These are phyloP conservation scores for Allacma fusca DNA, from an alignment of 2,888 invertebrate species.

Conservation along the genomic window DNA sequence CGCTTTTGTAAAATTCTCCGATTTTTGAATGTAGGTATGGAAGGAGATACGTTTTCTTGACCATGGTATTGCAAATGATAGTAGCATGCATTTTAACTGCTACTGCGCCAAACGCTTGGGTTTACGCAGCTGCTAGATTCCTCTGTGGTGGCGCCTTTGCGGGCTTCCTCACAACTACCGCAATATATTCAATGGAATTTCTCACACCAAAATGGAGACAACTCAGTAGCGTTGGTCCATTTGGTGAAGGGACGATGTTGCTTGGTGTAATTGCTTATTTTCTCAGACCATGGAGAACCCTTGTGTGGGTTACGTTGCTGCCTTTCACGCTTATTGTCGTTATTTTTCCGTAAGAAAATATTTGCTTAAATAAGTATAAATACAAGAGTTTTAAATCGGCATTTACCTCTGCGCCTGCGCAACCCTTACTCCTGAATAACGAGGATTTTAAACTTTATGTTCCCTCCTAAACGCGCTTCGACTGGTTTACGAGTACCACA, in stretches of 20 bases:
- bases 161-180: constrained; percentile 55
- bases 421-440: no score
- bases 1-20: no score
- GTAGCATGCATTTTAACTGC: constrained; percentile 48
- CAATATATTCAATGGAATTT: constrained; percentile 58
- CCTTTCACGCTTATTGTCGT: constrained; percentile 46
- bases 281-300: constrained; percentile 50
- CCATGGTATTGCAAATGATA: constrained; percentile 50
- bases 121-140: constrained; percentile 51
- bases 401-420: no score
- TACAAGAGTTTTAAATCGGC: background rate
- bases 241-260: constrained; percentile 53
- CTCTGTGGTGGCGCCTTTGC: constrained; percentile 51
- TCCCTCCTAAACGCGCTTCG: no score
- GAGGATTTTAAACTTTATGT: no score
- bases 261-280: constrained; percentile 50
- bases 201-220: constrained; percentile 53
- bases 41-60: constrained; percentile 48
- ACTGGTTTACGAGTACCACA: no score
- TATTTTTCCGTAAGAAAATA: constrained; percentile 44
- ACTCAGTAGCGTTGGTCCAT: constrained; percentile 54
- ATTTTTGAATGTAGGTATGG: constrained; percentile 48
- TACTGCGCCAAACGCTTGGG: constrained; percentile 41
- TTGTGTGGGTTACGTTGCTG: constrained; percentile 44
- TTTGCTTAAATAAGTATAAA: background rate